These are phyloP conservation scores for Aphidius colemani DNA, from an alignment of 2,888 invertebrate genomes.

Conservation along the genomic window DNA sequence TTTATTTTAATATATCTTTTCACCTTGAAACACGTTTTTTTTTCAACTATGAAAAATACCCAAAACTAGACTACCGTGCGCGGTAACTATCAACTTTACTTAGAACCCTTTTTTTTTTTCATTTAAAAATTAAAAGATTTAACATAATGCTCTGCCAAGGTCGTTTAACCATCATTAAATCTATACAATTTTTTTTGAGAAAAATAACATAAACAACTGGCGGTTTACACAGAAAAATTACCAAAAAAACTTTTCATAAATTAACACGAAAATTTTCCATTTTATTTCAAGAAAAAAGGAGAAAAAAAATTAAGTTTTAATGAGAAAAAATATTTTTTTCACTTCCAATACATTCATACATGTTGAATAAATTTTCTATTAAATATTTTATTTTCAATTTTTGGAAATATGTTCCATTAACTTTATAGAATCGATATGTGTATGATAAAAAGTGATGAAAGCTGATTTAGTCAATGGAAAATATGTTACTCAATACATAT, in stretches of 20 bases:
- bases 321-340: not conserved
- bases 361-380: no score
- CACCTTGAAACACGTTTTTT: no score
- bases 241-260: no score
- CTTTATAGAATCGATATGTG: no score
- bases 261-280: no score
- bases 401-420: not conserved
- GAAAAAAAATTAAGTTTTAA: no score
- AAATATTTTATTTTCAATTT: not conserved
- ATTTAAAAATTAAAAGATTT: no score
- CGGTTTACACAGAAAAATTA: not conserved
- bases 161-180: no score
- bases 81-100: constrained; percentile 4
- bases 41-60: constrained; percentile 15
- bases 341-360: no score
- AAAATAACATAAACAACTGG: not conserved
- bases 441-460: not conserved
- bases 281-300: no score
- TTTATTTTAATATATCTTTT: no score
- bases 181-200: not conserved
- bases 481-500: not conserved
- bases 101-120: no score
- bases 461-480: not conserved
- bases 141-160: constrained; percentile 3
- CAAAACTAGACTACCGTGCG: constrained; percentile 40